Conservation (phyloP, 2,113 vertebrate genomes). For the Xenus cinereus region DNA sequence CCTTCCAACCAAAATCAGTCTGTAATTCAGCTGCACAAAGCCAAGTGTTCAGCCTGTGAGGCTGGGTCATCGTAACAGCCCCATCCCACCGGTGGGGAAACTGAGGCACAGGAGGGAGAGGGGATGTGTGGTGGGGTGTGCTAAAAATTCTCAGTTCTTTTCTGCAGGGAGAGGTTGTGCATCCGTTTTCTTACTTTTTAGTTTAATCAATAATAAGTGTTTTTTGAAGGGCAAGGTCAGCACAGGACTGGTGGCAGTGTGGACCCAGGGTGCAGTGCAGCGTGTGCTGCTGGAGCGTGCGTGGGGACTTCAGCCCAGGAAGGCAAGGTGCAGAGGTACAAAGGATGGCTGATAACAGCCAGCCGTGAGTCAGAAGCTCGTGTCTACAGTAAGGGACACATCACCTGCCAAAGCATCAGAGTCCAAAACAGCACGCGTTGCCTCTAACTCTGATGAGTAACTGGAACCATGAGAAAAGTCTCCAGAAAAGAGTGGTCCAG, state of each 20-base stretch:
- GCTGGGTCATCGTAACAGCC: rapidly evolving
- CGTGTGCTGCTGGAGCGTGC: rapidly evolving
- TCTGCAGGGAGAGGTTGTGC: not conserved
- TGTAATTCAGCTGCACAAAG: not conserved
- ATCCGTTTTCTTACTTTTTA: not conserved
- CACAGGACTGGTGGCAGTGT: rapidly evolving
- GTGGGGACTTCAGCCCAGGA: not conserved
- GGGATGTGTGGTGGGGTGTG: rapidly evolving
- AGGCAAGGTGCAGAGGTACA: not conserved
- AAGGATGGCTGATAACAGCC: not conserved
- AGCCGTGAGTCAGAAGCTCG: rapidly evolving
- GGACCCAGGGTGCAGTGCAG: rapidly evolving
- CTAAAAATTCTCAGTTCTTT: not conserved
- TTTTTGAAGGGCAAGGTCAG: not conserved
- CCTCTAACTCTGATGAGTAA: not conserved
- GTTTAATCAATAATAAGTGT: not conserved
- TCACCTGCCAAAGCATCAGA: not conserved
- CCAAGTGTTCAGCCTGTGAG: too few relatives aligned
- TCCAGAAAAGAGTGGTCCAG: not conserved
- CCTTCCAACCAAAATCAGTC: not conserved
- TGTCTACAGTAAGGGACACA: not conserved
- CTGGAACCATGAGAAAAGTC: not conserved
- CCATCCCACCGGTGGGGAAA: not conserved
- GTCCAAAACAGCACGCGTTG: rapidly evolving
- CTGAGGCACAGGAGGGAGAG: not conserved